Conservation (phyloP, 2,797 vertebrate genomes). For the Sparus aurata region DNA sequence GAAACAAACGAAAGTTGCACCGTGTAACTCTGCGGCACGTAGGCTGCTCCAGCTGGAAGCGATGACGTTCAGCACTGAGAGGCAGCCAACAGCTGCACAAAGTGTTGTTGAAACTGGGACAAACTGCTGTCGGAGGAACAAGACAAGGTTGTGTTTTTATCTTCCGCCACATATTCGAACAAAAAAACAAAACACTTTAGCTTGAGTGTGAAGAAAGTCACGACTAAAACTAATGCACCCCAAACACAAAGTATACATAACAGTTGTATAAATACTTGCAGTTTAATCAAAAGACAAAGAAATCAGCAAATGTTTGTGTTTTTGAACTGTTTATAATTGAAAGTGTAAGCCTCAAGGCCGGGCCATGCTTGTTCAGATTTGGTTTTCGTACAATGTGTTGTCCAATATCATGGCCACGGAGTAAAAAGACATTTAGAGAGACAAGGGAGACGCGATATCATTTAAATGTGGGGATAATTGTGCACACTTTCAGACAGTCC, state of each 20-base stretch:
- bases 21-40: not conserved
- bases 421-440: no score
- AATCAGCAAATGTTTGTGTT: not conserved
- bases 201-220: not conserved
- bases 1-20: constrained; percentile 33
- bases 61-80: constrained; percentile 13
- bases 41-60: constrained; percentile 22
- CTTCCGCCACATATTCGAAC: not conserved
- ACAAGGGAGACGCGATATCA: no score
- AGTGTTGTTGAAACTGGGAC: constrained; percentile 25
- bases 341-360: not conserved
- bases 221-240: not conserved
- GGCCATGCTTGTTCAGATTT: not conserved
- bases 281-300: not conserved
- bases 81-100: constrained; percentile 8
- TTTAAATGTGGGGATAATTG: not conserved
- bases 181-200: constrained; percentile 6
- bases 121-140: not conserved
- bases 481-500: not conserved
- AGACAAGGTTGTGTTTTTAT: not conserved
- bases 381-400: not conserved
- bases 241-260: not conserved
- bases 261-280: not conserved
- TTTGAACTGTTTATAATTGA: not conserved
- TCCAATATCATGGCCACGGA: not conserved